Conservation (phyloP, 2,888 invertebrate genomes). For the Drosophila nr. perissopoda region DNA sequence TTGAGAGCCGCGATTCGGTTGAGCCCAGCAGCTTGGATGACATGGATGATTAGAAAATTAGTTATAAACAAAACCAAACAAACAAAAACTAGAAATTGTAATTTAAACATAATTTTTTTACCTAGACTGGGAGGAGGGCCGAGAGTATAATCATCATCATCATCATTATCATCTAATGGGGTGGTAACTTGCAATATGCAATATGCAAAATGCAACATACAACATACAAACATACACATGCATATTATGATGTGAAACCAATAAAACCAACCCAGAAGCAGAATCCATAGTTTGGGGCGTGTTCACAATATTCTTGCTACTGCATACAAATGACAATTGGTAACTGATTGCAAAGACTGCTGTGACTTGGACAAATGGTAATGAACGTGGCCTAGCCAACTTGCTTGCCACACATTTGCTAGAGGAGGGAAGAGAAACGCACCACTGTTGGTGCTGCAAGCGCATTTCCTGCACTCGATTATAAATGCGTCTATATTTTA, state of each 20-base stretch:
- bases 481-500: conserved; percentile 72
- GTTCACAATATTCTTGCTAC: conserved; percentile 2
- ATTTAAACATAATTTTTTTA: conserved; percentile 30
- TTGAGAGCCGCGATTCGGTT: conserved; percentile 21
- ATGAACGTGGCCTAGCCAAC: conserved; percentile 30
- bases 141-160: background rate
- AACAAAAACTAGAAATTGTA: conserved; percentile 32
- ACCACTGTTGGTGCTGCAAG: conserved; percentile 12
- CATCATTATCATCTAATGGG: background rate
- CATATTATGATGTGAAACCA: conserved; percentile 7
- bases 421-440: conserved; percentile 1
- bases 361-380: conserved; percentile 17
- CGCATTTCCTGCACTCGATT: conserved; percentile 27
- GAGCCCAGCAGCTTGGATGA: conserved; percentile 56
- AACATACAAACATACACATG: background rate
- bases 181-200: background rate
- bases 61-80: conserved; percentile 8
- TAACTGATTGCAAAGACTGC: conserved; percentile 28
- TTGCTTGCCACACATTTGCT: conserved; percentile 8
- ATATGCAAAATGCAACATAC: background rate
- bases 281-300: conserved; percentile 18
- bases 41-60: conserved; percentile 46
- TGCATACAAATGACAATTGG: conserved; percentile 33
- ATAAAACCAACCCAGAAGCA: conserved; percentile 35
- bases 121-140: conserved; percentile 10